A percentile compares a stretch with the other conserved stretches of the same genome.
Evolutionary conservation across 1,140 invertebrate species (phyloP).

Genomic region (Drosophila ercepeae): DNA sequence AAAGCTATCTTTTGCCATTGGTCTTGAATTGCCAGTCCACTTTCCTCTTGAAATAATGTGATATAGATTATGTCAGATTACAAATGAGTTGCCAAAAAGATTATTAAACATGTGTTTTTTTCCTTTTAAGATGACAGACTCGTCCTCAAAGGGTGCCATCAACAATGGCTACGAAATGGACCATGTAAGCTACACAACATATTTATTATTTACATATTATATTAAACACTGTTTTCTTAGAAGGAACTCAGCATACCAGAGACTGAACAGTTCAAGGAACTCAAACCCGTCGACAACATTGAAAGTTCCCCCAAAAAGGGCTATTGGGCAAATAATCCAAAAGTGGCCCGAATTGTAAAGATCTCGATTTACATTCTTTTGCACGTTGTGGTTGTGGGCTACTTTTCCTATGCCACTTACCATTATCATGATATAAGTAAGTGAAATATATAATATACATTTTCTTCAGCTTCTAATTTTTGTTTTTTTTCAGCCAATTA

Average conservation of each 20-base stretch:
- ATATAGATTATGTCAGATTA: slow-evolving; percentile 21
- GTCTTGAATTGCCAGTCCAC: slow-evolving; percentile 6
- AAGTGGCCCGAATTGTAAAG: slow-evolving; percentile 27
- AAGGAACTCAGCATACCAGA: slow-evolving; percentile 14
- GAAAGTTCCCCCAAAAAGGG: background rate
- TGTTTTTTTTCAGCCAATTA: slow-evolving; percentile 22
- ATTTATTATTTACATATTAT: background rate
- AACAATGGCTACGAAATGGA: slow-evolving; percentile 65
- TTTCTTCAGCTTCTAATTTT: background rate
- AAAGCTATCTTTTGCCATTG: slow-evolving; percentile 9
- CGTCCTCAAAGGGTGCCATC: slow-evolving; percentile 21
- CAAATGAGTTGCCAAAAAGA: background rate
- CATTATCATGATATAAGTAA: slow-evolving; percentile 68
- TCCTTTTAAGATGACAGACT: slow-evolving; percentile 54
- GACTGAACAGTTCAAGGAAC: slow-evolving; percentile 8
- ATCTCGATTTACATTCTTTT: slow-evolving; percentile 28
- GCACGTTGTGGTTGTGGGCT: slow-evolving; percentile 54
- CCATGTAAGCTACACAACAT: slow-evolving; percentile 34
- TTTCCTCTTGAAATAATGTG: slow-evolving; percentile 1
- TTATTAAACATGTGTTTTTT: background rate
- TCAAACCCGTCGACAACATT: background rate
- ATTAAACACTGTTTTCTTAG: background rate
- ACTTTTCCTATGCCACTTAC: slow-evolving; percentile 76
- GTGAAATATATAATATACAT: slow-evolving; percentile 1
- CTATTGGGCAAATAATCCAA: slow-evolving; percentile 19